Evolutionary conservation across 2,113 vertebrate genomes (phyloP), one percentile per base, ranked within the genome.

Genomic region (Vicugna pacos): DNA sequence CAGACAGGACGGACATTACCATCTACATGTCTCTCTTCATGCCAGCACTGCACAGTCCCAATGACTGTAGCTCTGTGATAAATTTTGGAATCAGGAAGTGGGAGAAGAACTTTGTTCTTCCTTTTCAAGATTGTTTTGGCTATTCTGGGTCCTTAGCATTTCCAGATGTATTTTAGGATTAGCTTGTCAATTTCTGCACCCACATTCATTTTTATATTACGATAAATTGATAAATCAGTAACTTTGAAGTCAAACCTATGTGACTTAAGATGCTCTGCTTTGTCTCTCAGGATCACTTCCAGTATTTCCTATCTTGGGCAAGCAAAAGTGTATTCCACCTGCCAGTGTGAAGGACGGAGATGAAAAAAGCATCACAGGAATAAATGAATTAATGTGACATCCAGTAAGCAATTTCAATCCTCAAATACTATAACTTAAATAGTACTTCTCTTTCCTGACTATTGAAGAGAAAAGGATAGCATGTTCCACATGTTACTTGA

Each of bases 161-260:
- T 80, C 58, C 38, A 38, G 28, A n/a, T 60, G 65, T 91, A 81
- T 62, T 77, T 94, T n/a, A 75, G 38, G 22, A 91, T 91, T 30
- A 67, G 20, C 5, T 76, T 62, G 70, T 50, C 10, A 54, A 46
- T 96, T 82, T 93, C 48, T 93, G 30, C 0, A 15, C n/a, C 19
- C 32, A 42, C 50, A 42, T 62, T 95, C 52, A 88, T 69, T 83
- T 93, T 79, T 80, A 62, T 70, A 35, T 94, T 90, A 92, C 84
- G 15, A 50, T 22, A 70, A 70, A 84, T 14, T 64, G 26, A 76
- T 28, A 82, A 82, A 42, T 75, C 11, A 5, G 11, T 42, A 81
- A 91, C 60, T 75, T 83, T 60, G 15, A 88, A 88, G 81, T 93
- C 52, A 70, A 93, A 80, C 48, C 32, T 38, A 58, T 64, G 10